Evolutionary conservation across 2,888 invertebrate genomes (phyloP).

Genomic region (Rhagonycha fulva): DNA sequence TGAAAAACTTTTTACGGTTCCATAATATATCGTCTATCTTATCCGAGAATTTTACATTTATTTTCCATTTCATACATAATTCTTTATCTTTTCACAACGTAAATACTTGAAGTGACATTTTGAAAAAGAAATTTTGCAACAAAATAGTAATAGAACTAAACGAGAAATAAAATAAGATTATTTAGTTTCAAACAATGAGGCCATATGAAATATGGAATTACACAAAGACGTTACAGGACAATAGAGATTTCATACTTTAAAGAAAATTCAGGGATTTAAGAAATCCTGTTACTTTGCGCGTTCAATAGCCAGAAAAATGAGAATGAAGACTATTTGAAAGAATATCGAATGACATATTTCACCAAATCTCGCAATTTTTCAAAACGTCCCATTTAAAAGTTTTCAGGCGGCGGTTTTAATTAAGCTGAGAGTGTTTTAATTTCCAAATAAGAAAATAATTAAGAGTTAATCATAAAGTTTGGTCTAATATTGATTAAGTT

Average conservation of each 20-base stretch:
- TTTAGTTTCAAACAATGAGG: constrained; percentile 33
- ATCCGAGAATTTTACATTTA: neutral
- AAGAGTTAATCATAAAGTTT: neutral
- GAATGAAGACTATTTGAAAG: constrained; percentile 33
- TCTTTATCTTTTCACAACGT: neutral
- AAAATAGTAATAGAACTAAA: neutral
- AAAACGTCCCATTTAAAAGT: neutral
- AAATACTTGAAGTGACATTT: neutral
- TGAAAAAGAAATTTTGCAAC: neutral
- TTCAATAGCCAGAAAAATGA: constrained; percentile 45
- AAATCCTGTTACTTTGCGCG: constrained; percentile 45
- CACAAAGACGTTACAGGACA: constrained; percentile 41
- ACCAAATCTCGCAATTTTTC: neutral
- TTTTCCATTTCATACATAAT: neutral
- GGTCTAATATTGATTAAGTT: neutral
- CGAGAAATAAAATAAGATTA: constrained; percentile 33
- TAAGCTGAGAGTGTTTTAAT: neutral
- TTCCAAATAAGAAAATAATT: neutral
- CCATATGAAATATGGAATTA: constrained; percentile 44
- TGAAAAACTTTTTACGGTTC: neutral
- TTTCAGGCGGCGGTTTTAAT: neutral
- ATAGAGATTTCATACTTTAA: constrained; percentile 42
- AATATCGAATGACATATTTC: neutral
- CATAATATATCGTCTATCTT: neutral
- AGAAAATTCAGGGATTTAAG: constrained; percentile 41